A percentile compares a stretch with the other conserved stretches of the same genome.
These are phyloP conservation scores for Pseudomugil tenellus DNA, from an alignment of 2,797 vertebrate genomes.

Conservation along the genomic window DNA sequence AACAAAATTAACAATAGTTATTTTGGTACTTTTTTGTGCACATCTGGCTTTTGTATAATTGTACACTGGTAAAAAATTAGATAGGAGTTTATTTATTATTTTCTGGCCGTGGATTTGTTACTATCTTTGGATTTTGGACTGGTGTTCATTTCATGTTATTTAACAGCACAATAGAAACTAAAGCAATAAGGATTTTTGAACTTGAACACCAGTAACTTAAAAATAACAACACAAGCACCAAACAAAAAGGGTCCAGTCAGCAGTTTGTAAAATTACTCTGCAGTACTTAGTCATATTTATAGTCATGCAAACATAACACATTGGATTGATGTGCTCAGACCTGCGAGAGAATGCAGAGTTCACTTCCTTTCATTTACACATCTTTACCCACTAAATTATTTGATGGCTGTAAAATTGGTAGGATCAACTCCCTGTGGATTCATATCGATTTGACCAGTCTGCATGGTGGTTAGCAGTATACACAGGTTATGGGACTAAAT, in stretches of 20 bases:
- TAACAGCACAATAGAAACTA: background rate
- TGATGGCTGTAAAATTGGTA: background rate
- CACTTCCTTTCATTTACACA: background rate
- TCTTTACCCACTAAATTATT: background rate
- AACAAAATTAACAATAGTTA: no score
- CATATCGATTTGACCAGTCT: background rate
- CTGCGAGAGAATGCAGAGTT: background rate
- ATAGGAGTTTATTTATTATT: no score
- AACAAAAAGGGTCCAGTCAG: background rate
- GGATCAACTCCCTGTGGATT: background rate
- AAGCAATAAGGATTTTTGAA: background rate
- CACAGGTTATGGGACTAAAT: no score
- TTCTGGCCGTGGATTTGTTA: background rate
- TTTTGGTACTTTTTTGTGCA: no score
- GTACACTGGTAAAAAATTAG: slow-evolving; percentile 1
- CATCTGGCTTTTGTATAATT: no score
- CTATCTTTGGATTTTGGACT: background rate
- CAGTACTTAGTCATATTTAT: background rate
- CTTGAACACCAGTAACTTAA: no score
- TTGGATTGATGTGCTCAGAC: background rate
- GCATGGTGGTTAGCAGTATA: background rate
- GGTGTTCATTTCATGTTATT: background rate
- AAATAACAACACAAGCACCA: no score
- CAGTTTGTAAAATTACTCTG: background rate
- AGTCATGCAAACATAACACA: background rate